A percentile compares a stretch with the other conserved stretches of the same genome.
phyloP scores from a whole-genome alignment of 2,113 vertebrate species.

The Rattus norvegicus region DNA sequence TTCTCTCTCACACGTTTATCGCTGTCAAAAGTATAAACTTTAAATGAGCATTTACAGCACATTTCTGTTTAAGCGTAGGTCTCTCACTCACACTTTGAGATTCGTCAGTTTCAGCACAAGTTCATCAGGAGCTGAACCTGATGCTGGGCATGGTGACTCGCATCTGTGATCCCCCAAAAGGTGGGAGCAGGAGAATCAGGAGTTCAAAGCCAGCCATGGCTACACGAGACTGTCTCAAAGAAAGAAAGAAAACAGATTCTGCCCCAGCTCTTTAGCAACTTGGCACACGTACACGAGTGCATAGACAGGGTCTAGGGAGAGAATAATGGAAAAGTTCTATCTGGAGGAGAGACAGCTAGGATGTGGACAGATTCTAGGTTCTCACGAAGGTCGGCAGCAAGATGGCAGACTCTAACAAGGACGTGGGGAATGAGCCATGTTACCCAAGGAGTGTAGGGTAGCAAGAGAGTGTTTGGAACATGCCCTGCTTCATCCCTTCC shows the following conservation, averaged over 20 bases:
- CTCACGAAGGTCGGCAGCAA: background rate
- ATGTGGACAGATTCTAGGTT: background rate
- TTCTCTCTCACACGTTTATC: slow-evolving; percentile 3
- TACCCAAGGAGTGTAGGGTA: background rate
- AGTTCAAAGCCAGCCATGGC: background rate
- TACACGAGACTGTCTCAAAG: background rate
- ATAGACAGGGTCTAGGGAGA: background rate
- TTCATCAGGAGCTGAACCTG: slow-evolving; percentile 2
- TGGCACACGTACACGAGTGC: background rate
- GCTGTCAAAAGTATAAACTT: background rate
- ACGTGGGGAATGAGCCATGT: background rate
- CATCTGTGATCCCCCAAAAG: background rate
- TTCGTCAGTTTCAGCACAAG: slow-evolving; percentile 1
- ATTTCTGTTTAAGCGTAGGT: slow-evolving; percentile 7
- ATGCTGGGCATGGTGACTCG: background rate
- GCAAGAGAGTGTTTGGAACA: background rate
- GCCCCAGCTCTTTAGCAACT: background rate
- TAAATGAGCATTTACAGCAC: background rate
- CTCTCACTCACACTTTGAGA: background rate
- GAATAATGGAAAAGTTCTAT: background rate
- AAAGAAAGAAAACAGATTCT: background rate
- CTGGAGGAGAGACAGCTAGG: background rate
- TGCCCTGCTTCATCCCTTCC: background rate
- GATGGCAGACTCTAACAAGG: background rate
- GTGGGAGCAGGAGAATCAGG: background rate